Base-by-base conservation (phyloP, 2,797 vertebrate genomes). In the Girardinus metallicus region DNA sequence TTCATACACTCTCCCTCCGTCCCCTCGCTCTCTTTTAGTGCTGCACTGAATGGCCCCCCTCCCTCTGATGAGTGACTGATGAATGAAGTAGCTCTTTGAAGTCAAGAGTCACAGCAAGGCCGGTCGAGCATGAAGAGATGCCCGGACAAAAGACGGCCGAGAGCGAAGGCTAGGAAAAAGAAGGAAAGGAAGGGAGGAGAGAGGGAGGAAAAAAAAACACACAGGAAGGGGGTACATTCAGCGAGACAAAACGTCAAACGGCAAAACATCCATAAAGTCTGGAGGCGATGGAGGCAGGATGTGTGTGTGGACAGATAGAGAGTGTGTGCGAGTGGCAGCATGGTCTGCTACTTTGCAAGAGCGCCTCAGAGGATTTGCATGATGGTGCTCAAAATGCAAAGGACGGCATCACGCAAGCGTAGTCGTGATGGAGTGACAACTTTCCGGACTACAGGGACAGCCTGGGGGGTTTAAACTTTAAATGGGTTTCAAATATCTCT, bases 41-140 rank as follows among this genome's bases (percentile, higher is more conserved):
- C 64, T 8, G 75, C 9, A 34, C 85, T 94, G 92, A 95, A 95
- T 94, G 83, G 91, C 86, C 90, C 83, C 76, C 34, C 91, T 90
- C 89, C 92, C 87, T 83, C 89, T 81, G 93, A 94, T 94, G 94
- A 95, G 92, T 93, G 94, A 93, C 94, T 95, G 95, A 92, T 95
- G 95, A 95, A 95, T 95, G 94, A 93, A 91, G 91, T 87, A 83
- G 92, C 93, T 89, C 94, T 95, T 95, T 96, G 95, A 95, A 95
- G 94, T 95, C 92, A 94, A 95, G 92, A 94, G 93, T 95, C 95
- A 93, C 92, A 84, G 92, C 92, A 90, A 88, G 93, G 91, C 93
- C 64, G 90, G 93, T 94, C 93, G 84, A 93, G 94, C 94, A 87
- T 94, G 92, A 95, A 94, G 93, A 90, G 91, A 92, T 82, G 87